Evolutionary conservation across 2,797 vertebrate genomes (phyloP).

Genomic region (Acrossocheilus fasciatus): DNA sequence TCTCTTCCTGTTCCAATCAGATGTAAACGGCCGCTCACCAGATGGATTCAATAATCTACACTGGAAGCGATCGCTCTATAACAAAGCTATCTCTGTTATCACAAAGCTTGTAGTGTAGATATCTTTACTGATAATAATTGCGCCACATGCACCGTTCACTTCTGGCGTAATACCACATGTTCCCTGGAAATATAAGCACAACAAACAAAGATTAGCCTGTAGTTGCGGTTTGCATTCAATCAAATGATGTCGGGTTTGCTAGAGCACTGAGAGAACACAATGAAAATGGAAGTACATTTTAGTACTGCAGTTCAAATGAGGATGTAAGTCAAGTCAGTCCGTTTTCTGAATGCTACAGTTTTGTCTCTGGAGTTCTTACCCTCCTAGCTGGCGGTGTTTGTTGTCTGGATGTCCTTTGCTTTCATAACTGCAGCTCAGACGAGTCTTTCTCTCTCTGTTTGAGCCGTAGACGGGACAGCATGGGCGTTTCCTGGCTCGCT

Average conservation of each 20-base stretch:
- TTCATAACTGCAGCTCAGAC: constrained; percentile 42
- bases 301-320: not conserved
- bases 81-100: constrained; percentile 4
- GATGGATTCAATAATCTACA: not conserved
- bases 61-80: not conserved
- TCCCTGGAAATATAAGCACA: constrained; percentile 14
- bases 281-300: not conserved
- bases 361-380: constrained; percentile 27
- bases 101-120: not conserved
- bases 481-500: constrained; percentile 52
- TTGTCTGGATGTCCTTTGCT: constrained; percentile 37
- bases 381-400: constrained; percentile 23
- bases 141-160: not conserved
- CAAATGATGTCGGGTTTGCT: not conserved
- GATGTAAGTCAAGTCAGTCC: not conserved
- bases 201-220: constrained; percentile 11
- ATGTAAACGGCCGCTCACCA: not conserved
- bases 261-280: not conserved
- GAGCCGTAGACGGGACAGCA: constrained; percentile 44
- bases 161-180: not conserved
- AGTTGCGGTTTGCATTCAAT: not conserved
- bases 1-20: not conserved
- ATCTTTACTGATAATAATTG: not conserved
- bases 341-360: not conserved
- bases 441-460: constrained; percentile 40